Evolutionary conservation across 2,888 invertebrate species (phyloP).

Genomic region (Odontocerum albicorne): DNA sequence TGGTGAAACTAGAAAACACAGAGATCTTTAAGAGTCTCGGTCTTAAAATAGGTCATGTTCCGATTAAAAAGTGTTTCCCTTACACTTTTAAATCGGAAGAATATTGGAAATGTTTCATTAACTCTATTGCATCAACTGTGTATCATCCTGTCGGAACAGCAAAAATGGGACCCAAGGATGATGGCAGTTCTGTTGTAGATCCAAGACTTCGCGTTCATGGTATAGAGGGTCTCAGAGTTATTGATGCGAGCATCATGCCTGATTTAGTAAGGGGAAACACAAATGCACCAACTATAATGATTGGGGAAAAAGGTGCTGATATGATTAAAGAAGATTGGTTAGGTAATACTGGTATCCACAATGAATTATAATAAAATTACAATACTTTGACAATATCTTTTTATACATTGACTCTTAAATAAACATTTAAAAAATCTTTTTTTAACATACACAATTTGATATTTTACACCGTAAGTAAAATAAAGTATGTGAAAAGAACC

Average conservation of each 20-base stretch:
- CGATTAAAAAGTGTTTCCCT: conserved; percentile 45
- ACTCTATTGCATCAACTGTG: conserved; percentile 55
- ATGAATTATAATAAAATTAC: conserved; percentile 45
- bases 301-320: conserved; percentile 54
- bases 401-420: too few relatives aligned
- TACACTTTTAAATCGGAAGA: conserved; percentile 44
- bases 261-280: conserved; percentile 59
- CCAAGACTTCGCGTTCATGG: conserved; percentile 55
- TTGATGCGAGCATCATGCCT: conserved; percentile 58
- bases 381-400: too few relatives aligned
- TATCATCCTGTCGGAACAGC: conserved; percentile 73
- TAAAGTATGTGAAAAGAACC: too few relatives aligned
- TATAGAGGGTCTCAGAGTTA: conserved; percentile 53
- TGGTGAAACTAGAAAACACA: conserved; percentile 47
- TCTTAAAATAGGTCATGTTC: conserved; percentile 43
- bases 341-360: conserved; percentile 32
- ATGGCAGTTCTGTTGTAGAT: conserved; percentile 55
- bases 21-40: conserved; percentile 45
- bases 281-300: conserved; percentile 57
- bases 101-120: conserved; percentile 62
- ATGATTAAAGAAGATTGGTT: conserved; percentile 46
- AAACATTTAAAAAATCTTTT: too few relatives aligned
- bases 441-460: too few relatives aligned
- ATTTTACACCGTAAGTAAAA: too few relatives aligned
- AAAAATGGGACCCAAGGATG: conserved; percentile 62